Conservation (phyloP, 2,797 vertebrate genomes). For the Discoglossus pictus region DNA sequence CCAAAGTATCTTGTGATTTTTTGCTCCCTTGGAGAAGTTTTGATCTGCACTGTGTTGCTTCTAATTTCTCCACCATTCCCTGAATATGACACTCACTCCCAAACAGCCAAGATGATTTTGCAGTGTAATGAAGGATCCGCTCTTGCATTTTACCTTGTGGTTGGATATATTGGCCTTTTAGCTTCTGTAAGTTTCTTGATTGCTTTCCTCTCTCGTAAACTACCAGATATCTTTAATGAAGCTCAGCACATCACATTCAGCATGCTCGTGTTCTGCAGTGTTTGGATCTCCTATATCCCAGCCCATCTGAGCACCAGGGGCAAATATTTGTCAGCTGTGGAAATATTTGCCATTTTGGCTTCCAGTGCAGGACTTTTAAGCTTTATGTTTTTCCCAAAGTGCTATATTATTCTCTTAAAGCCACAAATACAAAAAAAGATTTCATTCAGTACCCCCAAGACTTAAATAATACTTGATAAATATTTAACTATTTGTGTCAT, state of each 20-base stretch:
- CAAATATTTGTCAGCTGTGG: slow-evolving; percentile 1
- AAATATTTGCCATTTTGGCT: slow-evolving; percentile 8
- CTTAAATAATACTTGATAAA: no score
- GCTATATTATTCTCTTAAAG: slow-evolving; percentile 23
- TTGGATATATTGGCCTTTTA: slow-evolving; percentile 36
- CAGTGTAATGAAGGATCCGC: slow-evolving; percentile 30
- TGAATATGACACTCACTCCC: neutral
- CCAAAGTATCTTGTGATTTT: neutral
- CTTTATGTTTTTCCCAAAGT: slow-evolving; percentile 24
- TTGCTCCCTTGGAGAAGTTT: slow-evolving; percentile 1
- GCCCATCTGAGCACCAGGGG: slow-evolving; percentile 10
- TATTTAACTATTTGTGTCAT: no score
- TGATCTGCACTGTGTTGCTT: slow-evolving; percentile 14
- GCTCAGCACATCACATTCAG: slow-evolving; percentile 47
- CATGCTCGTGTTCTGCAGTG: slow-evolving; percentile 26
- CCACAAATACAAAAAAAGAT: no score
- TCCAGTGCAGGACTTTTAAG: neutral
- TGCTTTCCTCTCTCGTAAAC: slow-evolving; percentile 16
- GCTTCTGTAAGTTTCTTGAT: slow-evolving; percentile 39
- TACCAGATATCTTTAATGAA: slow-evolving; percentile 50
- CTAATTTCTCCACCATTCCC: slow-evolving; percentile 6
- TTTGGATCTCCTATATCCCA: slow-evolving; percentile 22
- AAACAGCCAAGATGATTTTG: slow-evolving; percentile 5
- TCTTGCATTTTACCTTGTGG: slow-evolving; percentile 22
- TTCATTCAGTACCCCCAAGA: no score